Evolutionary conservation across 2,797 vertebrate species (phyloP).

Genomic region (Ceryle rudis): DNA sequence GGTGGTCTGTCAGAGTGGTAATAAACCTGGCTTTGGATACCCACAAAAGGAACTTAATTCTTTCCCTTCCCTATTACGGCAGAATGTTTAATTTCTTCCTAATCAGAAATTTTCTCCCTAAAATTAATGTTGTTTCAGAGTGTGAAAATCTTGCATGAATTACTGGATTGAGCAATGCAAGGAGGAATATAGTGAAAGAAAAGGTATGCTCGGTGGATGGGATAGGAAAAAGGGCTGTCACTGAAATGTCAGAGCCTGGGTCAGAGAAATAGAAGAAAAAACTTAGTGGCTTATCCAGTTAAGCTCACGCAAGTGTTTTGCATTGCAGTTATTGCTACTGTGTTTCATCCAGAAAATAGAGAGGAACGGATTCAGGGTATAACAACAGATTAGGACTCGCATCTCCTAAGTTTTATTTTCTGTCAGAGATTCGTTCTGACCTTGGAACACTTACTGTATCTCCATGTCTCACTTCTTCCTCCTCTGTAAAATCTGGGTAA

Average conservation of each 20-base stretch:
- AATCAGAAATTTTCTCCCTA: not conserved
- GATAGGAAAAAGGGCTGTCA: not conserved
- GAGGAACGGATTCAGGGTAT: not conserved
- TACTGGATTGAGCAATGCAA: not conserved
- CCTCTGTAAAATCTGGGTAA: not conserved
- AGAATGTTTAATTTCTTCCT: not conserved
- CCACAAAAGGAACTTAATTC: not conserved
- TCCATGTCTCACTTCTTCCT: not conserved
- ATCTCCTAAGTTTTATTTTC: not conserved
- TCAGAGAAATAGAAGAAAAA: not conserved
- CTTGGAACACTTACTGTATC: not conserved
- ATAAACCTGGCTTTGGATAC: conserved; percentile 15
- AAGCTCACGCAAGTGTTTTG: not conserved
- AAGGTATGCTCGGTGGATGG: not conserved
- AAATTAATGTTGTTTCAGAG: not conserved
- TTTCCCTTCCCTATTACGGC: not conserved
- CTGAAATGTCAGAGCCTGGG: not conserved
- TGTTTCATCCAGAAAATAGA: conserved; percentile 6
- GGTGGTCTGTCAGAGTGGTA: not conserved
- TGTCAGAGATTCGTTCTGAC: not conserved
- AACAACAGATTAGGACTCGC: not conserved
- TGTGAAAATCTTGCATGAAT: not conserved
- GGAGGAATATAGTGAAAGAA: not conserved
- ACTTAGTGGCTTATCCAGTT: not conserved
- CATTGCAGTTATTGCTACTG: not conserved